Base-by-base conservation (phyloP, 2,113 vertebrate genomes). In the Neogobius melanostomus region DNA sequence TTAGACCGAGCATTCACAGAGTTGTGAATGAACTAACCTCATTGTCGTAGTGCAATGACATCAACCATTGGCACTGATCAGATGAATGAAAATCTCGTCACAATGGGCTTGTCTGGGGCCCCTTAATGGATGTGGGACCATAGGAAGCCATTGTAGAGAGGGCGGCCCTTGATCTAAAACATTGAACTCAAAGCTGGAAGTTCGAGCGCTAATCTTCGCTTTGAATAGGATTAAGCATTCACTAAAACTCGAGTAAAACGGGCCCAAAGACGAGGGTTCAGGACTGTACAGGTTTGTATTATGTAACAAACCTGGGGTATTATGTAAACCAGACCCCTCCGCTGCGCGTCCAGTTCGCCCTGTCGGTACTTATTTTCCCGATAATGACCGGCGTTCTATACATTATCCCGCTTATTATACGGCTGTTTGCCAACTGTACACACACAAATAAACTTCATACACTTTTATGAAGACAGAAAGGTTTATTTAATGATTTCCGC, bases 11-110 rank as follows among this genome's bases (percentile, higher is more conserved):
- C 53, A 56, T 56, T 56, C 53, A 28, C 53, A 11, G 53, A 56
- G 17, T 28, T 56, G 53, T 56, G 53, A 56, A 56, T 28, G 53
- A 56, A 56, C 53, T 28, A 56, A 56, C 53, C 53, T 8, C 28
- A 56, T 56, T 56, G 53, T 56, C 28, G 28, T 56, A 56, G 28
- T 21, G 53, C 53, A 21, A 11, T 56, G 53, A 56, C 53, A 28
- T 56, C 53, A 9, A 56, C 53, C 53, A 56, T 16, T 36, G 7
- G 17, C 53, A 28, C 53, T 12, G 8, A 28, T 56, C 10, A 56
- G 53, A 56, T 56, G 53, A 56, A 56, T 56, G 53, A 56, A 28
- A 56, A 28, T 15, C 9, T 21, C 6, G 53, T 21, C 53, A 59
- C 56, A 59, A 59, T 59, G 12, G 28, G 0, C 28, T 42, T 42